Conservation (phyloP, 2,113 vertebrate species). For the Odontophorus gujanensis region DNA sequence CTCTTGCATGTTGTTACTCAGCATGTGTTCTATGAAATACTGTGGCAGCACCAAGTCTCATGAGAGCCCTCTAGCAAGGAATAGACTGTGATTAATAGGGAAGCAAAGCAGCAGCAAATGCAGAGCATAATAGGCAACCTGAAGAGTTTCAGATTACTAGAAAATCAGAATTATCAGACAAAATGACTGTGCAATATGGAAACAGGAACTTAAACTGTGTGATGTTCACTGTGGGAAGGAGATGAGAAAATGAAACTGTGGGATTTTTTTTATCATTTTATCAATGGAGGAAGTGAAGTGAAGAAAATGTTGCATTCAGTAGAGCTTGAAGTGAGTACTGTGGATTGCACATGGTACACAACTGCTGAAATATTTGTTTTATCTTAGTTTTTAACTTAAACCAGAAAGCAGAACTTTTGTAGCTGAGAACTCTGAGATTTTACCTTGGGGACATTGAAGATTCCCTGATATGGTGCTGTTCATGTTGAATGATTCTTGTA, state of each 20-base stretch:
- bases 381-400: constrained; percentile 6
- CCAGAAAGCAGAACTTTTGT: not conserved
- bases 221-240: not conserved
- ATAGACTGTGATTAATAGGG: not conserved
- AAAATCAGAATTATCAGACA: not conserved
- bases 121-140: not conserved
- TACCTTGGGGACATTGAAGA: not conserved
- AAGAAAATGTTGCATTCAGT: not conserved
- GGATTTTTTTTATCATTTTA: not conserved
- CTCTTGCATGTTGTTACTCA: not conserved
- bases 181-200: not conserved
- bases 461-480: not conserved
- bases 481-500: not conserved
- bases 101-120: not conserved
- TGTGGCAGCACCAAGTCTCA: not conserved
- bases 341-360: not conserved
- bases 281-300: not conserved
- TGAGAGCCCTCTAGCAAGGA: not conserved
- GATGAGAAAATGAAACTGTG: not conserved
- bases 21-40: not conserved
- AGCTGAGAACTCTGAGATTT: not conserved
- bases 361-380: not conserved
- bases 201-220: not conserved
- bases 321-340: not conserved
- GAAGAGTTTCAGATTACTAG: not conserved